Percentiles rank a stretch among this genome's conserved stretches.
phyloP scores from a whole-genome alignment of 2,113 vertebrate genomes.

The Pluvialis apricaria region DNA sequence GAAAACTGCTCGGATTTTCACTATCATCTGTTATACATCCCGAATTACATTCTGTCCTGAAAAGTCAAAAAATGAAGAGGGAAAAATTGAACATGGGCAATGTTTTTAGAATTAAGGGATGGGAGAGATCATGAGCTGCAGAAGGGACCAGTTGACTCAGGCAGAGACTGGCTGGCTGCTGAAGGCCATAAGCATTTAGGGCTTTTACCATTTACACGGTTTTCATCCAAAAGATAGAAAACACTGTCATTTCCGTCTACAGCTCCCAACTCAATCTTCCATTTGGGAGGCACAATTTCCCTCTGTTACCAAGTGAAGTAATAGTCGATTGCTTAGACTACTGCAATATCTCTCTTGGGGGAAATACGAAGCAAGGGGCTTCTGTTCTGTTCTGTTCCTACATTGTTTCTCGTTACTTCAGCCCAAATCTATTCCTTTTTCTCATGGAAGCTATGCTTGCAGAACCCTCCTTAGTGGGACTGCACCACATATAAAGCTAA shows the following conservation, averaged over 20 bases:
- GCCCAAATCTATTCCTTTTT: background rate
- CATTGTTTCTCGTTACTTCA: background rate
- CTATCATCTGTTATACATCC: background rate
- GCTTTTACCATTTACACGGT: background rate
- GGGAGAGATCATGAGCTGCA: background rate
- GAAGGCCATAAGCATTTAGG: background rate
- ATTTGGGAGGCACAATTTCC: background rate
- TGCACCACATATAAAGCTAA: background rate
- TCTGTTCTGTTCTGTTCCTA: background rate
- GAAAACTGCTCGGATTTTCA: background rate
- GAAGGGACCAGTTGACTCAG: background rate
- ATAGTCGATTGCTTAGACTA: background rate
- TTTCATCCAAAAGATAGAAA: background rate
- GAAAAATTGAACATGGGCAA: background rate
- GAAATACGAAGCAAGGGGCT: background rate
- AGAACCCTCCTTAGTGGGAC: background rate
- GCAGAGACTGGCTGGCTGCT: background rate
- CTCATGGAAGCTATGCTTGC: background rate
- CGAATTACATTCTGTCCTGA: background rate
- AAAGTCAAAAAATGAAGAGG: background rate
- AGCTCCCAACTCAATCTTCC: background rate
- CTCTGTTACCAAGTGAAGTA: background rate
- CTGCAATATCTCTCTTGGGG: background rate
- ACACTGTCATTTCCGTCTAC: background rate
- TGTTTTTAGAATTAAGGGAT: background rate